Evolutionary conservation across 2,797 vertebrate species (phyloP).

Genomic region (Gymnoscopelus microlampas): DNA sequence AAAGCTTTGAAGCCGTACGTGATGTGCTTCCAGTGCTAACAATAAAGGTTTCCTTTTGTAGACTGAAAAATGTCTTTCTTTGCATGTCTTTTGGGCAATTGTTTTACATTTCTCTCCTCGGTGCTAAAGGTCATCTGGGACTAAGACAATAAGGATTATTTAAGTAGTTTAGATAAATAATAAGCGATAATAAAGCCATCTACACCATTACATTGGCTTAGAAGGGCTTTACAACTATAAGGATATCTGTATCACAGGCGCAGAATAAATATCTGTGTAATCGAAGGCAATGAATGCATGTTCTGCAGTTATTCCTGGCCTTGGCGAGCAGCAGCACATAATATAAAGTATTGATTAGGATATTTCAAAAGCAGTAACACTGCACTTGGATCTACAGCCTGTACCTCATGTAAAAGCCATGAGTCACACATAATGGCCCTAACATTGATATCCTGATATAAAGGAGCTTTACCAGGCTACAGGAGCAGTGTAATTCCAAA

Average conservation of each 20-base stretch:
- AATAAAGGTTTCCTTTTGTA: constrained; percentile 57
- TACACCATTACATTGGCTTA: constrained; percentile 19
- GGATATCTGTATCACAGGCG: constrained; percentile 4
- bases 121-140: constrained; percentile 41
- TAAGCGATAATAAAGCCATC: constrained; percentile 28
- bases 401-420: neutral
- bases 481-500: too few relatives aligned
- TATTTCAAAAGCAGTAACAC: neutral
- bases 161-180: constrained; percentile 42
- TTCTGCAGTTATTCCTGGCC: constrained; percentile 1
- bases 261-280: constrained; percentile 15
- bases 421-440: neutral
- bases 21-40: constrained; percentile 39
- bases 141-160: constrained; percentile 24
- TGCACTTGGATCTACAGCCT: neutral
- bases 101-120: constrained; percentile 24
- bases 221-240: constrained; percentile 16
- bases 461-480: too few relatives aligned
- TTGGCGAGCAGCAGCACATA: neutral
- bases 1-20: constrained; percentile 44
- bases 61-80: constrained; percentile 41
- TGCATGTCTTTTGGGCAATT: constrained; percentile 7
- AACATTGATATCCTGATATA: too few relatives aligned
- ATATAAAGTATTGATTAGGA: neutral
- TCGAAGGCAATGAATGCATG: constrained; percentile 17